These are phyloP conservation scores for Philopedon plagiatum DNA, from an alignment of 2,888 invertebrate genomes.

Conservation along the genomic window DNA sequence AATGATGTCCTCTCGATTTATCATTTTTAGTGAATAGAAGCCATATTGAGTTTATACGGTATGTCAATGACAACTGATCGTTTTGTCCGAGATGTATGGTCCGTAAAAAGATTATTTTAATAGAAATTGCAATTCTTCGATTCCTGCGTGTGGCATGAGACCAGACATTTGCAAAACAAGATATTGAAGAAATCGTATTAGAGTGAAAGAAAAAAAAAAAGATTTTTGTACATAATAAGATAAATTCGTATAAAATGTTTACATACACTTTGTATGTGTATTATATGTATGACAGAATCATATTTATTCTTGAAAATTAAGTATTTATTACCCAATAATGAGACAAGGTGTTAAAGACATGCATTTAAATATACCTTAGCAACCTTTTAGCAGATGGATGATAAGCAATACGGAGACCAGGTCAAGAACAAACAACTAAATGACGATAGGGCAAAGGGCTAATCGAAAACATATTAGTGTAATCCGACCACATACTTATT, in stretches of 20 bases:
- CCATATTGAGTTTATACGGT: conserved; percentile 61
- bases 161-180: not conserved
- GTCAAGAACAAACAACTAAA: conserved; percentile 45
- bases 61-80: conserved; percentile 60
- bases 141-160: not conserved
- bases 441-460: conserved; percentile 42
- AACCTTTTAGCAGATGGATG: conserved; percentile 37
- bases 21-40: conserved; percentile 60
- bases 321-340: too few relatives aligned
- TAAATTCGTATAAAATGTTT: too few relatives aligned
- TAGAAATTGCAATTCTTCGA: conserved; percentile 49
- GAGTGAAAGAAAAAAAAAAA: too few relatives aligned
- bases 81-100: conserved; percentile 58
- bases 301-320: too few relatives aligned
- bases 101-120: conserved; percentile 57
- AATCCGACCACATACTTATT: conserved; percentile 35
- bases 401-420: conserved; percentile 31
- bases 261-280: too few relatives aligned
- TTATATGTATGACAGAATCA: too few relatives aligned
- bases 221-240: too few relatives aligned
- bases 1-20: conserved; percentile 61
- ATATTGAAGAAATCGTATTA: not conserved
- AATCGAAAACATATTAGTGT: conserved; percentile 45
- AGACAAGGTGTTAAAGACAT: conserved; percentile 33
- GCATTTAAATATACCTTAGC: conserved; percentile 4